A percentile compares a stretch with the other conserved stretches of the same genome.
Conservation (phyloP, 1,140 invertebrate species). For the Conus ventricosus region DNA sequence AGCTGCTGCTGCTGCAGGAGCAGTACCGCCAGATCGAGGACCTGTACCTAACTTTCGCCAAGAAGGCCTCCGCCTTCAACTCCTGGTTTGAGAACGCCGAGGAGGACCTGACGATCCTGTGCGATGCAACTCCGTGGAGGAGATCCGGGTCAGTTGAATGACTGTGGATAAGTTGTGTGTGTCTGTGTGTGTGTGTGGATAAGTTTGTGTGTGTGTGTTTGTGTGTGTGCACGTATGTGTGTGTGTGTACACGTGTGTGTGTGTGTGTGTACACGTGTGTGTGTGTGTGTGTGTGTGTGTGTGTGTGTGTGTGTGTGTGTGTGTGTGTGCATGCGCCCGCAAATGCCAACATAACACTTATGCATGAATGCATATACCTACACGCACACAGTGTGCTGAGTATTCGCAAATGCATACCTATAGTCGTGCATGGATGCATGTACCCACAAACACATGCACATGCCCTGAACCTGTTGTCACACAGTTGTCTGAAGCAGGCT, state of each 20-base stretch:
- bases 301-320: neutral
- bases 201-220: neutral
- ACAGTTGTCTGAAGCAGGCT: too few species aligned
- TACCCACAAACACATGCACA: neutral
- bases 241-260: neutral
- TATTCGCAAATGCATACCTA: neutral
- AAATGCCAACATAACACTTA: neutral
- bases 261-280: neutral
- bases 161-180: neutral
- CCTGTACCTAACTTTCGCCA: constrained; percentile 98
- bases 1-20: constrained; percentile 94
- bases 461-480: too few species aligned
- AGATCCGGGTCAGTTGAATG: constrained; percentile 74
- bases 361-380: neutral
- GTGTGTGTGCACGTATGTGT: neutral
- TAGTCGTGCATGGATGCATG: neutral
- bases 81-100: constrained; percentile 99
- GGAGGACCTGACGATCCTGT: constrained; percentile 99
- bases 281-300: neutral
- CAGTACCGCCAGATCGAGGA: constrained; percentile 98
- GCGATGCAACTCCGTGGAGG: constrained; percentile 85
- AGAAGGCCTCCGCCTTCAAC: constrained; percentile 99
- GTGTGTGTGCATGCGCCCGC: neutral
- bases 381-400: too few species aligned
- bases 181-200: neutral